phyloP scores from a whole-genome alignment of 1,140 invertebrate species.

The Paramacrobiotus metropolitanus region DNA sequence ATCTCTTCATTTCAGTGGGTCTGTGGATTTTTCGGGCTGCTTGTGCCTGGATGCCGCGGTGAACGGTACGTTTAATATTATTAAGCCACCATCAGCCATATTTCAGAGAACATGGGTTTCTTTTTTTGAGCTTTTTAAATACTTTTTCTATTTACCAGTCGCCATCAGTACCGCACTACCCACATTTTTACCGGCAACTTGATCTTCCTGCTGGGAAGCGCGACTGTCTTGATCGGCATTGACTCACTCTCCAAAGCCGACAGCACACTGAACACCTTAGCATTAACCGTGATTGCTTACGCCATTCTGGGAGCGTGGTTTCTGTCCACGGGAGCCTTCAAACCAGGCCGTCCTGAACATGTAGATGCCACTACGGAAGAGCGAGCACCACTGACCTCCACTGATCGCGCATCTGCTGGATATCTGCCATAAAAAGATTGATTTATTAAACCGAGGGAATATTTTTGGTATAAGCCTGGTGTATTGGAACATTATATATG shows the following conservation, averaged over 20 bases:
- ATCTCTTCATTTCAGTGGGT: background rate
- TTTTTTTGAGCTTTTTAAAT: too few species aligned
- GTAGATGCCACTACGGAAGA: background rate
- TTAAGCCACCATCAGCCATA: too few species aligned
- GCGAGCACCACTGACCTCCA: background rate
- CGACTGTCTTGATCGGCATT: background rate
- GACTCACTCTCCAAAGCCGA: background rate
- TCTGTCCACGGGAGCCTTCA: background rate
- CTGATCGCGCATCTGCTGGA: too few species aligned
- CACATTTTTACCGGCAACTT: slow-evolving; percentile 1
- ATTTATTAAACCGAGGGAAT: too few species aligned
- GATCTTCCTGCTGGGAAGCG: slow-evolving; percentile 3
- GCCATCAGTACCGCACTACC: background rate
- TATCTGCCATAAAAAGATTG: too few species aligned
- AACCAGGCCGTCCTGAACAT: background rate
- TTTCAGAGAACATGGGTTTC: too few species aligned
- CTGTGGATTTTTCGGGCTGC: background rate
- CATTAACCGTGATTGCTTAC: background rate
- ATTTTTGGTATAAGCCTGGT: too few species aligned
- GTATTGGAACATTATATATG: too few species aligned
- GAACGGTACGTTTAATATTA: background rate
- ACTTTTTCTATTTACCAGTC: too few species aligned
- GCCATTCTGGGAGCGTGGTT: background rate
- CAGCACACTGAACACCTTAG: background rate
- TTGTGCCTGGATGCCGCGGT: background rate